These are phyloP conservation scores for Danio kyathit DNA, from an alignment of 2,797 vertebrate genomes.

Conservation along the genomic window DNA sequence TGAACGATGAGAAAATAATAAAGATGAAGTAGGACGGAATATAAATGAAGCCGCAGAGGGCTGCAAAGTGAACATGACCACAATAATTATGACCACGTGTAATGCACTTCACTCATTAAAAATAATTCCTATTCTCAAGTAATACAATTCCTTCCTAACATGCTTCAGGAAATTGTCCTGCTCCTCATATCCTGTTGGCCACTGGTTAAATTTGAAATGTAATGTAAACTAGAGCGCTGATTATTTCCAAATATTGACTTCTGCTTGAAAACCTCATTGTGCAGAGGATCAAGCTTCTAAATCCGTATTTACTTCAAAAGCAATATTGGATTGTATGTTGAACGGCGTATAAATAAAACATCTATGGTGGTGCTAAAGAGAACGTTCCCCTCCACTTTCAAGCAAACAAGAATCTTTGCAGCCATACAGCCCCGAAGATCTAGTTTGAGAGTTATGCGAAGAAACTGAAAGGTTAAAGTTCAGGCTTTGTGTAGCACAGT, in stretches of 20 bases:
- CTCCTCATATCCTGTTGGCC: slow-evolving; percentile 45
- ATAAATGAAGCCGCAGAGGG: slow-evolving; percentile 77
- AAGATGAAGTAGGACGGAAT: slow-evolving; percentile 78
- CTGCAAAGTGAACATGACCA: slow-evolving; percentile 71
- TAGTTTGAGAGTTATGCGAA: slow-evolving; percentile 15
- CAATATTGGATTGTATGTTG: slow-evolving; percentile 30
- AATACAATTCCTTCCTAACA: slow-evolving; percentile 65
- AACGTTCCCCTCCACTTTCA: slow-evolving; percentile 3
- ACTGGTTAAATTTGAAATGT: slow-evolving; percentile 34
- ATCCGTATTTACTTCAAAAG: slow-evolving; percentile 29
- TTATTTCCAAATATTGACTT: slow-evolving; percentile 26
- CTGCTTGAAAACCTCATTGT: slow-evolving; percentile 27
- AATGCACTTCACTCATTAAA: slow-evolving; percentile 72
- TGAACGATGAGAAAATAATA: slow-evolving; percentile 76
- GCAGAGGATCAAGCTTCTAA: slow-evolving; percentile 13
- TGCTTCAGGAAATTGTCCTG: slow-evolving; percentile 64
- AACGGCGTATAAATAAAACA: slow-evolving; percentile 35
- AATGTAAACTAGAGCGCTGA: slow-evolving; percentile 41
- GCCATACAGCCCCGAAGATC: background rate
- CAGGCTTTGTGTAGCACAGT: slow-evolving; percentile 24
- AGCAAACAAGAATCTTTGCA: slow-evolving; percentile 19
- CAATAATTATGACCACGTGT: slow-evolving; percentile 78
- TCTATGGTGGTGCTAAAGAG: slow-evolving; percentile 10
- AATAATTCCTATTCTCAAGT: slow-evolving; percentile 74
- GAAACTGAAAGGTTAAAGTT: slow-evolving; percentile 30